Evolutionary conservation across 2,797 vertebrate genomes (phyloP), one percentile per base, ranked within the genome.

Genomic region (Chiloscyllium punctatum): DNA sequence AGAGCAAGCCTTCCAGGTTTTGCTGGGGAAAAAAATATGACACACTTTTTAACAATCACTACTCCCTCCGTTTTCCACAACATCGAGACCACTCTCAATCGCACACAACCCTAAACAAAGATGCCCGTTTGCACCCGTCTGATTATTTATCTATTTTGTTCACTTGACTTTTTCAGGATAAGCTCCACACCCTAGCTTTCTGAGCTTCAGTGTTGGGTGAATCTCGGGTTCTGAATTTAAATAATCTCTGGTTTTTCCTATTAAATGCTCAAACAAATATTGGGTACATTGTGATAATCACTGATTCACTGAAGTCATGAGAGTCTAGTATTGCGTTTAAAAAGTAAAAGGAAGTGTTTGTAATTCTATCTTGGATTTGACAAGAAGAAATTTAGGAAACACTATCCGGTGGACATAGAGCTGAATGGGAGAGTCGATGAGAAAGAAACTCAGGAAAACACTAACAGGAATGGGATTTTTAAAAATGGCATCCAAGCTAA

Each of bases 261-360:
- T 27, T 94, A 94, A 94, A 18, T 74, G 92, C 94, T 74, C 21
- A 0, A 25, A 72, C 21, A 33, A 3, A 51, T 27, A 42, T 51
- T 72, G 11, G 1, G n/a, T 23, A 11, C 68, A 94, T 3, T 0
- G 2, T 42, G 51, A 33, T 90, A 4, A 66, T 27, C n/a, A 25
- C n/a, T 9, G 21, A 27, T 48, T 74, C 69, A 30, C 30, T 72
- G 68, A 71, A 94, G 37, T 66, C 33, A 8, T n/a, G 37, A 37
- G 66, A 71, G 48, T 68, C 30, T 15, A 94, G 68, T 42, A 74
- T 74, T 94, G 4, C 25, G 7, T n/a, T n/a, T 30, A 4, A 71
- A 94, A 94, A 94, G 69, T 53, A 42, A 94, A 94, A 94, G 48
- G 62, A 92, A 92, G 3, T 71, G n/a, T n/a, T n/a, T n/a, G n/a